phyloP scores from a whole-genome alignment of 2,888 invertebrate genomes.

The Amiota mariae region DNA sequence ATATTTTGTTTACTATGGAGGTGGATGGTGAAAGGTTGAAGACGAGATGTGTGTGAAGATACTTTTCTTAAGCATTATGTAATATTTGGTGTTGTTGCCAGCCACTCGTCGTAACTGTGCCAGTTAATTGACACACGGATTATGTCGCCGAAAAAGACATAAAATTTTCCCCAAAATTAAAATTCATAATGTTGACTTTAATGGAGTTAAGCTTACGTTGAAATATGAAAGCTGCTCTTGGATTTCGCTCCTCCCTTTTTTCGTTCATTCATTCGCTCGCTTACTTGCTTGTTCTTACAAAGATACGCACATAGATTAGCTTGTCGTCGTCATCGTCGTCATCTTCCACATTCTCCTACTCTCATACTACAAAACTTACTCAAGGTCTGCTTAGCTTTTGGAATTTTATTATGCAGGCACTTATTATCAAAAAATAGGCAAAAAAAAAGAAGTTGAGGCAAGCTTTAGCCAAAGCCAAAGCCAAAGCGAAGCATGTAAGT shows the following conservation, averaged over 20 bases:
- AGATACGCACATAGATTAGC: slow-evolving; percentile 52
- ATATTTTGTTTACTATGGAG: too few species aligned
- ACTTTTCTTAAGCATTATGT: too few species aligned
- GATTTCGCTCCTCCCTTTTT: neutral
- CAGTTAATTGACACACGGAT: slow-evolving; percentile 17
- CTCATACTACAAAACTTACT: neutral
- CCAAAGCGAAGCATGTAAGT: neutral
- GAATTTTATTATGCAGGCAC: slow-evolving; percentile 53
- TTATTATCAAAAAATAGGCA: neutral
- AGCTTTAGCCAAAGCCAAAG: slow-evolving; percentile 5
- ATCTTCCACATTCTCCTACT: neutral
- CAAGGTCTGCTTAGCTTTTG: neutral
- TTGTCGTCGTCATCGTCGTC: slow-evolving; percentile 7
- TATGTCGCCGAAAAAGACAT: slow-evolving; percentile 38
- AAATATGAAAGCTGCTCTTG: slow-evolving; percentile 50
- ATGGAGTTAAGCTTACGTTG: slow-evolving; percentile 47
- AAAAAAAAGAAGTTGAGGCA: neutral
- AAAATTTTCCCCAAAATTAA: slow-evolving; percentile 51
- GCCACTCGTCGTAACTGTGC: too few species aligned
- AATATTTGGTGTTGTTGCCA: too few species aligned
- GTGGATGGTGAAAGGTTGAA: too few species aligned
- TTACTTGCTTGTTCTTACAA: neutral
- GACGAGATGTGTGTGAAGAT: too few species aligned
- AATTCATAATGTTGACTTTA: slow-evolving; percentile 61
- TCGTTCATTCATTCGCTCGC: neutral